Base-by-base conservation (phyloP, 2,797 vertebrate species). In the Myotis findleyi region DNA sequence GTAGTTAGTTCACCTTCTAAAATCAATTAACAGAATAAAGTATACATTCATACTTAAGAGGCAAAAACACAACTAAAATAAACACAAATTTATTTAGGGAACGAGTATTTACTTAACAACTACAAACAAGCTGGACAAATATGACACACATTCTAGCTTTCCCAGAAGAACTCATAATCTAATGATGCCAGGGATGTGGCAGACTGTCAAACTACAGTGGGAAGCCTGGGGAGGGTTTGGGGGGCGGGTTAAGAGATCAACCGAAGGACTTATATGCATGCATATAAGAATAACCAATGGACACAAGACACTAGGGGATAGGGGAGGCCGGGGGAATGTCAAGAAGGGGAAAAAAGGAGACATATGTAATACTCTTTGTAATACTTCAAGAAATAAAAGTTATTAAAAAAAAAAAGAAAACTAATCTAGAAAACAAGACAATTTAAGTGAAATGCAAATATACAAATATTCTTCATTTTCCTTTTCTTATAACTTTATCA, bases 11-110 rank as follows among this genome's bases (percentile, higher is more conserved):
- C 13, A 89, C 16, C 41, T 89, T 89, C 71, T 75, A 47, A 94
- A 94, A 83, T 41, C 57, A 86, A 57, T 75, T 84, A 87, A 59
- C 14, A 81, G 8, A 85, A 38, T 33, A 68, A 53, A 84, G 33
- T 27, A 73, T 64, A 33, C 25, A 7, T 68, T 95, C 53, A 85
- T 47, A 80, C 18, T 66, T 76, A 33, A 47, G 36, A 84, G 7
- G 17, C 66, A 55, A 93, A 93, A 93, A 30, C n/a, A 77, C 83
- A 95, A 77, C 21, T 77, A 91, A 92, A 95, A 77, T 25, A 90
- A 94, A 86, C 33, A 76, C 11, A 91, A 80, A 82, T 64, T 53
- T 89, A 96, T 33, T 59, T 80, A 91, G 7, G 20, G 55, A 94
- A 92, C 62, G 95, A 89, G 91, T 79, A 95, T 41, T 76, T 80